These are phyloP conservation scores for Tinamus guttatus DNA, from an alignment of 2,113 vertebrate genomes.

Conservation along the genomic window DNA sequence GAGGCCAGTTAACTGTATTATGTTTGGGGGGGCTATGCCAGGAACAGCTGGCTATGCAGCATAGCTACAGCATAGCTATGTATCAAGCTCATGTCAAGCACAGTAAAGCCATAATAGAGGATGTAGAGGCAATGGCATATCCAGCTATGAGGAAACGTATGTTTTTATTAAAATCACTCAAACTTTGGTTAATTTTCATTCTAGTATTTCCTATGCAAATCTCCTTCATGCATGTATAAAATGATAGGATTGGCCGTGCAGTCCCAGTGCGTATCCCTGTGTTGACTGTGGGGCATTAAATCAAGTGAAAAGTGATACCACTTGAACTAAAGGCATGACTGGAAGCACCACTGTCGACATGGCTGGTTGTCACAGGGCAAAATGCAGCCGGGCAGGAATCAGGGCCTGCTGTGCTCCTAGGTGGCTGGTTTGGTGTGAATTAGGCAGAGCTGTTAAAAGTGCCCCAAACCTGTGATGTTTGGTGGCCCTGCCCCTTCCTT, in stretches of 20 bases:
- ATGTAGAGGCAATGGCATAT: not conserved
- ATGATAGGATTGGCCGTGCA: not conserved
- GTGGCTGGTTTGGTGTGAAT: not conserved
- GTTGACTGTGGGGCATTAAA: not conserved
- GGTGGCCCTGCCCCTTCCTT: not conserved
- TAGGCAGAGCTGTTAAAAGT: not conserved
- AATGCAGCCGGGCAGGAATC: not conserved
- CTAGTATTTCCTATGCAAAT: fast-evolving
- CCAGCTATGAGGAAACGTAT: not conserved
- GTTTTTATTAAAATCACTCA: not conserved
- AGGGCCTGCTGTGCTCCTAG: not conserved
- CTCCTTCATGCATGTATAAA: not conserved
- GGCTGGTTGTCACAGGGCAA: not conserved
- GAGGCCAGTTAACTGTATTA: not conserved
- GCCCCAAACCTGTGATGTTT: not conserved
- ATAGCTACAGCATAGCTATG: too few species aligned
- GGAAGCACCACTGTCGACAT: not conserved
- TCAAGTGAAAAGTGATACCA: not conserved
- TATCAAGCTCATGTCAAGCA: not conserved
- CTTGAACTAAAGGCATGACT: not conserved
- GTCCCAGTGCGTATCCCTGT: fast-evolving
- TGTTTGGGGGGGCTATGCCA: not conserved
- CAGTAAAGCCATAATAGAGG: not conserved
- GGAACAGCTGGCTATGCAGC: too few species aligned
- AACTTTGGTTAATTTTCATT: not conserved